phyloP scores from a whole-genome alignment of 2,113 vertebrate species.

The Monarcha castaneiventris region DNA sequence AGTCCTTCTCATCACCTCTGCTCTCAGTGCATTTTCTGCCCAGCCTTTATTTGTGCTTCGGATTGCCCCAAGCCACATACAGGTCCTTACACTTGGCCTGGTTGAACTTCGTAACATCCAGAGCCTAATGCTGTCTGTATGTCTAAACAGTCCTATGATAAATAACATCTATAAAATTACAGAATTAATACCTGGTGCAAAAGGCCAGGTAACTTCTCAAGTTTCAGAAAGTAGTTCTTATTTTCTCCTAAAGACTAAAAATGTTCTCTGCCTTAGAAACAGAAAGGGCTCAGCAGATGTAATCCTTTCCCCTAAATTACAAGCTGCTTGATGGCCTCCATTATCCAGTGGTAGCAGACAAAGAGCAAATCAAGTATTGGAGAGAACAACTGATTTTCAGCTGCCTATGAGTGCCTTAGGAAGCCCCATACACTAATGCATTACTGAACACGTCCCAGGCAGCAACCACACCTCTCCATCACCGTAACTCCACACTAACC shows the following conservation, averaged over 20 bases:
- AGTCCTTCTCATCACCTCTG: not conserved
- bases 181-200: not conserved
- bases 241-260: not conserved
- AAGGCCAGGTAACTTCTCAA: not conserved
- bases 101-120: not conserved
- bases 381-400: not conserved
- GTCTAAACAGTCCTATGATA: not conserved
- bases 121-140: not conserved
- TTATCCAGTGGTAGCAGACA: not conserved
- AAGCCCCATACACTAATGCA: not conserved
- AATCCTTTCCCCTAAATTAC: not conserved
- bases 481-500: constrained; percentile 69
- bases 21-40: not conserved
- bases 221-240: not conserved
- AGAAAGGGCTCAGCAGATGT: not conserved
- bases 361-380: not conserved
- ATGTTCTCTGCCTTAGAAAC: not conserved
- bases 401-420: not conserved
- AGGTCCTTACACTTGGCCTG: not conserved
- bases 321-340: not conserved
- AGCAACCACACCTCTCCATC: not conserved
- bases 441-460: not conserved
- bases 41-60: not conserved
- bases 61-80: not conserved
- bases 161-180: not conserved